Evolutionary conservation across 2,797 vertebrate species (phyloP), one percentile per base, ranked within the genome.

Genomic region (Gouania willdenowi): DNA sequence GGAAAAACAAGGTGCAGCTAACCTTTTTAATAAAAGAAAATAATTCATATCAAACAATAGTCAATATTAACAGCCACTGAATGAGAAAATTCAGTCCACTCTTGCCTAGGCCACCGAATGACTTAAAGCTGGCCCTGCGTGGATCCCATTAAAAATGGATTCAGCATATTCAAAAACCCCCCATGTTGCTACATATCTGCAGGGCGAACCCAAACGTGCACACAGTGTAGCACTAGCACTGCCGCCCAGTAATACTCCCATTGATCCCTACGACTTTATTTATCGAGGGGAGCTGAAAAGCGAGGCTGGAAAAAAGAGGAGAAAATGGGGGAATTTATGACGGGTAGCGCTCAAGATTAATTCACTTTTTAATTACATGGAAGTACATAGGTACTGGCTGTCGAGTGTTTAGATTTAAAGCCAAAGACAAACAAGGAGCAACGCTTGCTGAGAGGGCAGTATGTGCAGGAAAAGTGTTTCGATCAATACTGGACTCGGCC

Each of bases 281-380:
- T 65, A 73, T 56, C 39, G 49, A 58, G 42, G 39, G 20, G 12
- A 33, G 48, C 21, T 5, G 13, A 45, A 39, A 47, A 49, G 59
- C 34, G 22, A 40, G 21, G 4, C 18, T 19, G 5, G 3, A 18
- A 5, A 1, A 14, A 43, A 40, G 47, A 25, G 20, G 28, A 31
- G 30, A 45, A 72, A 70, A 77, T 40, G 22, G 12, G 13, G 42
- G 53, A 43, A 67, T 78, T 85, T 79, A 75, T 69, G 67, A 78
- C 75, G 64, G 37, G 26, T 26, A 17, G 35, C 8, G 20, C 55
- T 62, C 41, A 68, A 67, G 73, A 87, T 79, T 56, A 76, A 78
- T 78, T 52, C 29, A 44, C 64, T 73, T 85, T 80, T 82, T 81
- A 83, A 87, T 87, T 77, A 78, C 66, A 73, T 67, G 25, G 49